Base-by-base conservation (phyloP, 2,113 vertebrate species). In the Oryctolagus cuniculus region DNA sequence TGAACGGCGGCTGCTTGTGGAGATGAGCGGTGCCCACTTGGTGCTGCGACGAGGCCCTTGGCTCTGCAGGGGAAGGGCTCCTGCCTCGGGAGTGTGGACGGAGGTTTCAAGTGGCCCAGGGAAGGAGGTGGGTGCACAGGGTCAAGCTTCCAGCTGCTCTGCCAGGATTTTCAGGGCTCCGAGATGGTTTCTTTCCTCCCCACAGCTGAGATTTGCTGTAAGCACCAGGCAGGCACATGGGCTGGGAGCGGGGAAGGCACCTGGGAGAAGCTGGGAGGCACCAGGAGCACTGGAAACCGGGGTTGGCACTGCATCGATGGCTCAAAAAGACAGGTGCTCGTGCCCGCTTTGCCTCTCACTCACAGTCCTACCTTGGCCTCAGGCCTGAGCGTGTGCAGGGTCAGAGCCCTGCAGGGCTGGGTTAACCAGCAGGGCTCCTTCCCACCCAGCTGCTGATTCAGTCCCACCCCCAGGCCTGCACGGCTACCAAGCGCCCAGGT, bases 151-250 rank as follows among this genome's bases (percentile, higher is more conserved):
- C n/a, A 58, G 63, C 63, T 88, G 34, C 12, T 93, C 61, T 13
- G 34, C 51, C 38, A 51, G 55, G 36, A 64, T 83, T 83, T 79
- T 55, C 49, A 90, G 79, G 67, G 49, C 51, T 82, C 70, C 36
- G 74, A 74, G 74, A 86, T 82, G n/a, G 51, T 85, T 81, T 88
- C 72, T 80, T 92, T 85, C 49, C 58, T 38, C 70, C 31, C 8
- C 25, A 24, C 77, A 78, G 63, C 21, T 82, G 95, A 92, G 63
- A 16, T 67, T 86, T 92, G 38, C 73, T 21, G 49, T 22, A 64
- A 90, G 67, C 51, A 29, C 22, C 21, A 10, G 70, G 27, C 21
- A 10, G 70, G 27, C 9, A 8, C 9, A 82, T 31, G 64, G 58
- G 38, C 55, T 72, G 72, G 34, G 51, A 63, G 38, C 11, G 19